Conservation (phyloP, 1,140 invertebrate species). For the Chironomus striatipennis region DNA sequence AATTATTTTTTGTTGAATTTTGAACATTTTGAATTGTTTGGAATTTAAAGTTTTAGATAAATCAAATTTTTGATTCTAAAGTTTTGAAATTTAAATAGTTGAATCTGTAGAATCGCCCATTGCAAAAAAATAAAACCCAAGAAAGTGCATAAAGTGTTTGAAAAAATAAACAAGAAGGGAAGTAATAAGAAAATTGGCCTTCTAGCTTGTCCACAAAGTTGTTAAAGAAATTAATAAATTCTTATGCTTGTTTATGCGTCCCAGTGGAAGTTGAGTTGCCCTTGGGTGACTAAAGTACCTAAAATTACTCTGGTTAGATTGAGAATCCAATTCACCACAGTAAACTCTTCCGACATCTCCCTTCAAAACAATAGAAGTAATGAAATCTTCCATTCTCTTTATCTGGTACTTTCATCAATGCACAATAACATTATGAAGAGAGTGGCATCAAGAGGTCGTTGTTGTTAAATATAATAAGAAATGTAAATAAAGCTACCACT, state of each 20-base stretch:
- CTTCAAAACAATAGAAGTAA: no score
- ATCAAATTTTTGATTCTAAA: no score
- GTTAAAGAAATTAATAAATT: background rate
- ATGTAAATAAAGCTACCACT: background rate
- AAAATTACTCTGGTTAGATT: background rate
- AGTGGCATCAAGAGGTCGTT: background rate
- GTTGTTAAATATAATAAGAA: constrained; percentile 12
- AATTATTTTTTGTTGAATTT: no score
- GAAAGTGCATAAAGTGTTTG: background rate
- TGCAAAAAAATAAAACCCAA: background rate
- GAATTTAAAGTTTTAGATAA: no score
- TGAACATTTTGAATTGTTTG: no score
- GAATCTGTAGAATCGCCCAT: no score
- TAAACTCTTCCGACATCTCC: background rate
- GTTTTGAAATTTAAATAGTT: no score
- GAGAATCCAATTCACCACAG: constrained; percentile 14
- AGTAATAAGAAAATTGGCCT: background rate
- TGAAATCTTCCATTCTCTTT: no score
- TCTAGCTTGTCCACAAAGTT: background rate
- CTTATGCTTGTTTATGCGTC: constrained; percentile 7
- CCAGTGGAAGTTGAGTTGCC: background rate
- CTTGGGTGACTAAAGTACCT: background rate
- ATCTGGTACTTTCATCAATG: background rate
- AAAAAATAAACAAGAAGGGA: background rate
- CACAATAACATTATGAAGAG: background rate